Evolutionary conservation across 2,797 vertebrate genomes (phyloP).

Genomic region (Tragelaphus oryx): DNA sequence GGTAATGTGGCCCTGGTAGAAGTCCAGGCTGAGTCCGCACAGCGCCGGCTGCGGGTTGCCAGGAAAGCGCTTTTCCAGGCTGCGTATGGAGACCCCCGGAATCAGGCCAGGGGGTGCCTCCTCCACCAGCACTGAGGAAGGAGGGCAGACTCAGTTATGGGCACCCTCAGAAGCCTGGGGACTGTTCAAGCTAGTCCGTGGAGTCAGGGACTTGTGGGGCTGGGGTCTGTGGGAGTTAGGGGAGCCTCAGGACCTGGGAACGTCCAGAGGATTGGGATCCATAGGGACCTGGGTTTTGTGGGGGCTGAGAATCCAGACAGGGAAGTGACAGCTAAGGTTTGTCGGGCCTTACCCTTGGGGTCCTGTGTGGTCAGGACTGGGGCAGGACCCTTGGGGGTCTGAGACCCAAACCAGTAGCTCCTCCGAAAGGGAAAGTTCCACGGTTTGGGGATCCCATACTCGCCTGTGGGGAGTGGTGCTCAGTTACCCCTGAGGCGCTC

Average conservation of each 20-base stretch:
- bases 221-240: background rate
- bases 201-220: background rate
- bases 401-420: conserved; percentile 89
- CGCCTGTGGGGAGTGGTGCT: conserved; percentile 77
- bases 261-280: background rate
- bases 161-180: too few relatives aligned
- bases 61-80: conserved; percentile 91
- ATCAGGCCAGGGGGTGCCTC: conserved; percentile 81
- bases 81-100: conserved; percentile 85
- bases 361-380: background rate
- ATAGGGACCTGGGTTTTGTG: background rate
- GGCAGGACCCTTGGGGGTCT: conserved; percentile 74
- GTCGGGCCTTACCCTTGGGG: conserved; percentile 25
- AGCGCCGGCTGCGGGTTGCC: conserved; percentile 85
- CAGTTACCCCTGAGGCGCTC: background rate
- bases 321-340: background rate
- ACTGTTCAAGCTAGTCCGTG: too few relatives aligned
- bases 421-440: conserved; percentile 92
- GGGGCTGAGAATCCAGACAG: background rate
- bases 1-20: conserved; percentile 93
- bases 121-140: conserved; percentile 85
- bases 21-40: conserved; percentile 91
- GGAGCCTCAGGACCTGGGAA: background rate
- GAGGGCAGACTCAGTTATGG: rapidly evolving
- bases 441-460: conserved; percentile 90